These are phyloP conservation scores for Lasioglossum pauxillum DNA, from an alignment of 2,888 invertebrate genomes.

Conservation along the genomic window DNA sequence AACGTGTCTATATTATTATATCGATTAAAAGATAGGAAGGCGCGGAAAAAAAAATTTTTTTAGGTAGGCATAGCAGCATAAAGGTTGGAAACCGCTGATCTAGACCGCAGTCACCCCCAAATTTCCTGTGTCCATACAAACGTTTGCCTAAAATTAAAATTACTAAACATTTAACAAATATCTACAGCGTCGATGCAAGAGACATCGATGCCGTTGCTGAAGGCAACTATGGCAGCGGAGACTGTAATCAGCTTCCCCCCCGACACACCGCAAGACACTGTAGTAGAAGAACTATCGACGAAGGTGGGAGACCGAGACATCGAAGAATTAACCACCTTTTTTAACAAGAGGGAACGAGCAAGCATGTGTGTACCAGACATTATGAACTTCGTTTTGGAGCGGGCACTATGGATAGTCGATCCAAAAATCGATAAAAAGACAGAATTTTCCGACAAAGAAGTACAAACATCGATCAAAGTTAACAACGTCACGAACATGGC, in stretches of 20 bases:
- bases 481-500: conserved; percentile 56
- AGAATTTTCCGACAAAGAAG: conserved; percentile 36
- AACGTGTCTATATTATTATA: too few species aligned
- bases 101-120: too few species aligned
- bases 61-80: too few species aligned
- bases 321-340: background rate
- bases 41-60: too few species aligned
- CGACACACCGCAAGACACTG: background rate
- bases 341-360: conserved; percentile 12
- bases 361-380: conserved; percentile 54
- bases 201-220: conserved; percentile 63
- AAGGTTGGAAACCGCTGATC: too few species aligned
- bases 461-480: conserved; percentile 64
- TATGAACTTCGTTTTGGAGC: conserved; percentile 61
- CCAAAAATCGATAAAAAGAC: conserved; percentile 13
- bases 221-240: conserved; percentile 49
- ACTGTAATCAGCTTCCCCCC: conserved; percentile 63
- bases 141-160: too few species aligned
- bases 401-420: conserved; percentile 71
- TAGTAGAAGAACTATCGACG: conserved; percentile 21
- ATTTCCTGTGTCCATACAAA: too few species aligned
- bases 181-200: conserved; percentile 56
- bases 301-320: background rate
- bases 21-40: too few species aligned
- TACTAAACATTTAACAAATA: too few species aligned